Percentiles rank a stretch among this genome's conserved stretches.
Conservation (phyloP, 2,797 vertebrate genomes). For the Syndactyla subalaris region DNA sequence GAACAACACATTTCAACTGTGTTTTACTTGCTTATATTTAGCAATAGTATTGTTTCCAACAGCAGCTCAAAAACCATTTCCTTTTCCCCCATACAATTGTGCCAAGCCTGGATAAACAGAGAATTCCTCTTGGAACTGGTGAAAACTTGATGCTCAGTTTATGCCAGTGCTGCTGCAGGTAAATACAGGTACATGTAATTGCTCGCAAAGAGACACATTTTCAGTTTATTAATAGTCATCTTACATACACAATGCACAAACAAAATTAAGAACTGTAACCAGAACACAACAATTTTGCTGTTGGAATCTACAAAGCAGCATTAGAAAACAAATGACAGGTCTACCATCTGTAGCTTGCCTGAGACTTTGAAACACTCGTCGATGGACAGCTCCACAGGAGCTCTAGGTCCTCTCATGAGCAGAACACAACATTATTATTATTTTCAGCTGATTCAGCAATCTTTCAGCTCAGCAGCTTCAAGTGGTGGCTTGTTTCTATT, state of each 20-base stretch:
- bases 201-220: not conserved
- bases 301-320: not conserved
- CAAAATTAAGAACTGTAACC: not conserved
- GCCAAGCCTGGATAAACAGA: constrained; percentile 2
- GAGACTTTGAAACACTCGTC: not conserved
- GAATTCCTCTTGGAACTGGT: not conserved
- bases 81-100: constrained; percentile 10
- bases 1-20: constrained; percentile 7
- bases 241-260: not conserved
- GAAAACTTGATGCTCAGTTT: not conserved
- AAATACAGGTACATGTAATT: not conserved
- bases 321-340: not conserved
- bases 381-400: not conserved
- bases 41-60: constrained; percentile 56
- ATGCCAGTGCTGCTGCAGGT: not conserved
- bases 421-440: not conserved
- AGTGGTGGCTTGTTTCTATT: not conserved
- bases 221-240: not conserved
- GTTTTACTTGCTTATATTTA: constrained; percentile 59
- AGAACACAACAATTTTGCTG: not conserved
- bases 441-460: not conserved
- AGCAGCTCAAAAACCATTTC: constrained; percentile 23
- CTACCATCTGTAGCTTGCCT: not conserved
- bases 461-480: not conserved
- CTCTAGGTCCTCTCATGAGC: not conserved